phyloP scores from a whole-genome alignment of 2,888 invertebrate species.

The Adelognathus sp. region DNA sequence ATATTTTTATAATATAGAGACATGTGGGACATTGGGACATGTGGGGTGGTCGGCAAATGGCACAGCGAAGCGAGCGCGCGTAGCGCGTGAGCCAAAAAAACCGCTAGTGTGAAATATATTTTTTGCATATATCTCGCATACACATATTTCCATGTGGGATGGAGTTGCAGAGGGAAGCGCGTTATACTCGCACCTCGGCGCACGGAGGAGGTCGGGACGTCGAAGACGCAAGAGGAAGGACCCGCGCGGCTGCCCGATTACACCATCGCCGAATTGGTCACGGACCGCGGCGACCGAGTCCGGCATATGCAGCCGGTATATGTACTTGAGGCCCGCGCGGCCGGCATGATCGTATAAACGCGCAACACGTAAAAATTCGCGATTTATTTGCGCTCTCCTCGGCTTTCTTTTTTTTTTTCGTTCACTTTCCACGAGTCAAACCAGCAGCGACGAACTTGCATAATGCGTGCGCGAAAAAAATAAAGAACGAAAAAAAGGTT shows the following conservation, averaged over 20 bases:
- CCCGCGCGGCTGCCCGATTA: slow-evolving; percentile 24
- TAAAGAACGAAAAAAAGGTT: slow-evolving; percentile 1
- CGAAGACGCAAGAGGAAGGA: slow-evolving; percentile 18
- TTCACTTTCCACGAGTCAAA: slow-evolving; percentile 41
- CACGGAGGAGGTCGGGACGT: slow-evolving; percentile 26
- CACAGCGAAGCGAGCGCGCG: too few species aligned
- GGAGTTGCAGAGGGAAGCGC: slow-evolving; percentile 4
- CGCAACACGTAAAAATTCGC: slow-evolving; percentile 46
- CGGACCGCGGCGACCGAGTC: slow-evolving; percentile 22
- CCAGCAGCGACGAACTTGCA: slow-evolving; percentile 37
- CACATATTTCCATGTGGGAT: too few species aligned
- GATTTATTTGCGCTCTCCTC: slow-evolving; percentile 41
- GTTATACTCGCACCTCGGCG: slow-evolving; percentile 34
- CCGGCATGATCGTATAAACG: slow-evolving; percentile 17
- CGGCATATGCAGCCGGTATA: neutral
- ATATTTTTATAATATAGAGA: too few species aligned
- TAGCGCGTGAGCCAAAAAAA: too few species aligned
- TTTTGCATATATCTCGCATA: too few species aligned
- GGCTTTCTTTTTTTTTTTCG: neutral
- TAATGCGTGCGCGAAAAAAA: slow-evolving; percentile 33
- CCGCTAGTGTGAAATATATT: too few species aligned
- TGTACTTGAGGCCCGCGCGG: neutral
- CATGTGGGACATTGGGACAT: too few species aligned
- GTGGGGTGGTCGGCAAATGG: too few species aligned
- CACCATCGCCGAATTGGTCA: slow-evolving; percentile 59